Base-by-base conservation (phyloP, 2,888 invertebrate genomes). In the Cephonodes hylas region DNA sequence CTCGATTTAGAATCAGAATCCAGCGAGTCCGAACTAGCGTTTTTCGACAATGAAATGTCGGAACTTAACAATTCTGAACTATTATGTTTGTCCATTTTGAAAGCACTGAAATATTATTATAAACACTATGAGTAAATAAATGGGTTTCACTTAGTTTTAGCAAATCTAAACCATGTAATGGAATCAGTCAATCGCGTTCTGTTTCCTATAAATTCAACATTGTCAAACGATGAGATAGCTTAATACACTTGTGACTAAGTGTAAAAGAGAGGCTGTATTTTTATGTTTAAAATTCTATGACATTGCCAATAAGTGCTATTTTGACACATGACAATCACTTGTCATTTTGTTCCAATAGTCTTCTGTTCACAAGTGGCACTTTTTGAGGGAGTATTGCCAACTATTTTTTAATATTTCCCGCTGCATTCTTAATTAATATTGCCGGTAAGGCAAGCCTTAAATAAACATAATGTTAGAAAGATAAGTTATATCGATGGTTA, bases 1-100 rank as follows among this genome's bases (percentile, higher is more conserved):
- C 96, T 96, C 65, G 97, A 96, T 91, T 97, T 97, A 46, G 97
- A 96, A 83, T 97, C 97, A 0, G 96, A 96, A 83, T 96, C 95
- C 77, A 96, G 91, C 6, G 96, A 96, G 85, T 97, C 97, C 59
- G 96, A 95, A 83, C 96, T 96, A 59, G 96, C 95, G 88, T 96
- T 95, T 90, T 96, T 96, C 8, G 95, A 95, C 73, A 94, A 86
- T 53, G 93, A 93, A 79, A 93, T 94, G 68, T 96, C 96, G 65
- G 94, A 92, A 77, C 93, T 95, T 66, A 95, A 79, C 67, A 95
- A 84, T 77, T 95, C 95, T 2, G 94, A 91, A 82, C 95, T 95
- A 69, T 93, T 93, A 69, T 94, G 93, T 83, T 95, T 95, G 77
- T 95, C 95, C 94, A 95, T 95, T 68, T 34, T 75, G 15, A 18